Percentiles rank a stretch among this genome's conserved stretches.
Conservation (phyloP, 2,888 invertebrate genomes). For the Eledona agricola region DNA sequence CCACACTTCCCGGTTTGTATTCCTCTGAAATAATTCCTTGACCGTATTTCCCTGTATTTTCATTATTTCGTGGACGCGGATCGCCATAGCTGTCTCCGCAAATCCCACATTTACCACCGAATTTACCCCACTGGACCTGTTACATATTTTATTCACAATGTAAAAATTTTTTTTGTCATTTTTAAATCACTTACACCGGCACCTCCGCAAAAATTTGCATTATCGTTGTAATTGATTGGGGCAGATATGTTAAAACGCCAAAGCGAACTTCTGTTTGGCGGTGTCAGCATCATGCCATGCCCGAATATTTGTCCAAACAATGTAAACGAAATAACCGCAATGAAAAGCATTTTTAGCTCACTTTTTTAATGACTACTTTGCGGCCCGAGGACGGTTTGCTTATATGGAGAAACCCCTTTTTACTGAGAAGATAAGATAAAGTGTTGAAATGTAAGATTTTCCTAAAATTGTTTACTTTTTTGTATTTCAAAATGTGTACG, state of each 20-base stretch:
- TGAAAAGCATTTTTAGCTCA: conserved; percentile 1
- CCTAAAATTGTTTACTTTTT: conserved; percentile 16
- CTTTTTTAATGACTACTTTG: conserved; percentile 9
- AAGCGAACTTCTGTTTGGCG: conserved; percentile 63
- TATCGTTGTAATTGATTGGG: conserved; percentile 64
- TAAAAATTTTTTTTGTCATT: no score
- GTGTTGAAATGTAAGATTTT: conserved; percentile 14
- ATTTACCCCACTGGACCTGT: conserved; percentile 42
- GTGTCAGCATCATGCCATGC: conserved; percentile 65
- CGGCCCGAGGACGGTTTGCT: conserved; percentile 8
- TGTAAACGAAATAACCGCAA: neutral
- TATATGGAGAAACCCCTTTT: conserved; percentile 13
- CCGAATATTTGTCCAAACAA: conserved; percentile 6
- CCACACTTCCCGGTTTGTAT: conserved; percentile 53
- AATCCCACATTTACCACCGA: conserved; percentile 62
- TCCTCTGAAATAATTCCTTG: conserved; percentile 62
- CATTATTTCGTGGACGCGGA: conserved; percentile 64
- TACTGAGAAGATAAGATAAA: conserved; percentile 23
- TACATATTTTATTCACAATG: conserved; percentile 17
- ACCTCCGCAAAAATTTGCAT: conserved; percentile 64
- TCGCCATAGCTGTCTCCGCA: conserved; percentile 66
- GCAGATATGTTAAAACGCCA: conserved; percentile 62
- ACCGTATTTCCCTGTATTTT: conserved; percentile 65
- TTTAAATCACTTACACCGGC: conserved; percentile 14
- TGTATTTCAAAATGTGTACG: no score